phyloP scores from a whole-genome alignment of 2,888 invertebrate genomes.

The Drosophila siamana region DNA sequence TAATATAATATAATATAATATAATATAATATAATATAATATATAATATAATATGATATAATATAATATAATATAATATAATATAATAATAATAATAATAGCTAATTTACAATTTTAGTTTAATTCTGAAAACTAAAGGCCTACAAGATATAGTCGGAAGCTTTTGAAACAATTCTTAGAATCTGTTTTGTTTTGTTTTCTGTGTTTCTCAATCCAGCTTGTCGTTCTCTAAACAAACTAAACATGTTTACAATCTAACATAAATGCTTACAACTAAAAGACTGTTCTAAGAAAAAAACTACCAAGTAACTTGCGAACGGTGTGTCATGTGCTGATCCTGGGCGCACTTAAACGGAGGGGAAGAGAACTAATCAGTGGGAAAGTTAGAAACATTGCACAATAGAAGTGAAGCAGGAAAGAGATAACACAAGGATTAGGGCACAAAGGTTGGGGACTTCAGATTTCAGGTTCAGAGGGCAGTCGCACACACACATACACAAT shows the following conservation, averaged over 20 bases:
- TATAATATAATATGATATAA: conserved; percentile 46
- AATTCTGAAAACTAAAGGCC: conserved; percentile 64
- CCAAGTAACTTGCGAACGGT: conserved; percentile 46
- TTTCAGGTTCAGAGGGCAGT: background rate
- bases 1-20: conserved; percentile 45
- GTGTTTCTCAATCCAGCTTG: conserved; percentile 29
- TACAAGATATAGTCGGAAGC: conserved; percentile 60
- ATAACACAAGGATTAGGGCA: conserved; percentile 6
- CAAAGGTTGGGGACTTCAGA: background rate
- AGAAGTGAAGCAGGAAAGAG: conserved; percentile 20
- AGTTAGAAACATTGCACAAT: conserved; percentile 53
- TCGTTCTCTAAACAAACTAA: conserved; percentile 37
- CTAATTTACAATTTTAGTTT: conserved; percentile 62
- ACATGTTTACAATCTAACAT: conserved; percentile 53
- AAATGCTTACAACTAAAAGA: conserved; percentile 29
- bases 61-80: conserved; percentile 46
- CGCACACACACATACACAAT: conserved; percentile 11
- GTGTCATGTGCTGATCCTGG: conserved; percentile 30
- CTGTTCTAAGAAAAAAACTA: conserved; percentile 28
- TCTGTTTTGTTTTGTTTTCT: conserved; percentile 31
- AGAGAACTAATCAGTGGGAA: too few species aligned
- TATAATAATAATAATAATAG: conserved; percentile 39
- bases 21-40: conserved; percentile 46
- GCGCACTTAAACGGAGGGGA: conserved; percentile 3
- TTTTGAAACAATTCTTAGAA: conserved; percentile 76